Conservation (phyloP, 2,113 vertebrate species). For the Hemibates koningsi region DNA sequence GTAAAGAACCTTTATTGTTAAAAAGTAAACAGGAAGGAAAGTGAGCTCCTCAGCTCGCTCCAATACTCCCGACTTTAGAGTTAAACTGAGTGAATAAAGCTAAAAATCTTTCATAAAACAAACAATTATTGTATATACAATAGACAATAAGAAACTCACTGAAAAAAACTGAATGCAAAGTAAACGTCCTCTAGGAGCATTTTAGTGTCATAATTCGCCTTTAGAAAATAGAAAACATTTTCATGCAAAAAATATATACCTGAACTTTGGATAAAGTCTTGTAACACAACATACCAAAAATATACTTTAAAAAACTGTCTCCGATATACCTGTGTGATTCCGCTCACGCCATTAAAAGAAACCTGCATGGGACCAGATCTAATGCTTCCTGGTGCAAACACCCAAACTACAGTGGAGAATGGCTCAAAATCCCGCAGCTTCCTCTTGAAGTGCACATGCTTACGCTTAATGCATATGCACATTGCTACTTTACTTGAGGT, state of each 20-base stretch:
- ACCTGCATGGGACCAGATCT: slow-evolving; percentile 1
- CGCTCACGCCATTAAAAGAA: slow-evolving; percentile 27
- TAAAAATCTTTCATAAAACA: slow-evolving; percentile 41
- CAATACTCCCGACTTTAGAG: slow-evolving; percentile 9
- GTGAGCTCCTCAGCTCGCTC: slow-evolving; percentile 3
- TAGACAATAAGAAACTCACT: slow-evolving; percentile 50
- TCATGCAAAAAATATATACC: slow-evolving; percentile 77
- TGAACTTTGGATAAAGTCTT: slow-evolving; percentile 64
- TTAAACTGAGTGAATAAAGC: slow-evolving; percentile 31
- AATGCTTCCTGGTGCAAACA: background rate
- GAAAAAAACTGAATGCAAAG: slow-evolving; percentile 46
- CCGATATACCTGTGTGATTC: slow-evolving; percentile 28
- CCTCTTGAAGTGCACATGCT: background rate
- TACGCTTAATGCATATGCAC: background rate
- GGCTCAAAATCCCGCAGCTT: slow-evolving; percentile 8
- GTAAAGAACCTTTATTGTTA: slow-evolving; percentile 33
- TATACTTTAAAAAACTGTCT: slow-evolving; percentile 68
- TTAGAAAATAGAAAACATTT: slow-evolving; percentile 71
- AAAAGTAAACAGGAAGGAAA: slow-evolving; percentile 51
- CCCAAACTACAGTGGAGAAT: slow-evolving; percentile 6
- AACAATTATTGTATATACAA: slow-evolving; percentile 61
- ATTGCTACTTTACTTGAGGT: background rate
- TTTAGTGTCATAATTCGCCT: slow-evolving; percentile 32
- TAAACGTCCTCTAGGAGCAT: slow-evolving; percentile 42
- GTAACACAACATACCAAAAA: slow-evolving; percentile 74